Percentiles rank a stretch among this genome's conserved stretches.
These are phyloP conservation scores for Temnothorax longispinosus DNA, from an alignment of 1,140 invertebrate genomes.

Conservation along the genomic window DNA sequence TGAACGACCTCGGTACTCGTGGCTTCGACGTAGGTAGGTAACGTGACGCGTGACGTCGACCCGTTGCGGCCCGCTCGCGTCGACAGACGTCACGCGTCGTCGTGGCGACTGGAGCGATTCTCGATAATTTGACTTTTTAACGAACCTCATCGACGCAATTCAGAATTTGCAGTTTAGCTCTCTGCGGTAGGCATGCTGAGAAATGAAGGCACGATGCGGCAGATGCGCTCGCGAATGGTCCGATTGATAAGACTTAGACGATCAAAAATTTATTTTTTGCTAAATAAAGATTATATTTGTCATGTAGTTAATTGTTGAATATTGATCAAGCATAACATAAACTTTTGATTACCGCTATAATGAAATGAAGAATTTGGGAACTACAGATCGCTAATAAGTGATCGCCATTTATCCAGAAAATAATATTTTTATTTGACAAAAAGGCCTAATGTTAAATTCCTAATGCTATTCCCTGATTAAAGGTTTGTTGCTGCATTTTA, in stretches of 20 bases:
- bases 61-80: slow-evolving; percentile 72
- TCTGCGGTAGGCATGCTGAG: not conserved
- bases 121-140: slow-evolving; percentile 56
- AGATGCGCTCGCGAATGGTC: not conserved
- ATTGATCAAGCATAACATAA: not conserved
- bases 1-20: slow-evolving; percentile 65
- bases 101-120: slow-evolving; percentile 55
- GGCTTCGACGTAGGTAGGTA: slow-evolving; percentile 76
- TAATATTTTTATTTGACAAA: not conserved
- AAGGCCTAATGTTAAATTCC: not conserved
- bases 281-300: not conserved
- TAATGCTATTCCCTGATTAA: not conserved
- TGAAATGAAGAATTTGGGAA: not conserved
- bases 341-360: not conserved
- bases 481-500: not conserved
- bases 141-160: slow-evolving; percentile 12
- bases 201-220: not conserved
- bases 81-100: slow-evolving; percentile 76
- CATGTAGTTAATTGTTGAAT: not conserved
- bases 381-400: not conserved
- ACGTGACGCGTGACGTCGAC: slow-evolving; percentile 79
- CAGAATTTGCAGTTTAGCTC: not conserved
- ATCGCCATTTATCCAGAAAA: not conserved
- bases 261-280: not conserved
- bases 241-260: not conserved